Conservation (phyloP, 2,113 vertebrate genomes). For the Cyanocitta stelleri region DNA sequence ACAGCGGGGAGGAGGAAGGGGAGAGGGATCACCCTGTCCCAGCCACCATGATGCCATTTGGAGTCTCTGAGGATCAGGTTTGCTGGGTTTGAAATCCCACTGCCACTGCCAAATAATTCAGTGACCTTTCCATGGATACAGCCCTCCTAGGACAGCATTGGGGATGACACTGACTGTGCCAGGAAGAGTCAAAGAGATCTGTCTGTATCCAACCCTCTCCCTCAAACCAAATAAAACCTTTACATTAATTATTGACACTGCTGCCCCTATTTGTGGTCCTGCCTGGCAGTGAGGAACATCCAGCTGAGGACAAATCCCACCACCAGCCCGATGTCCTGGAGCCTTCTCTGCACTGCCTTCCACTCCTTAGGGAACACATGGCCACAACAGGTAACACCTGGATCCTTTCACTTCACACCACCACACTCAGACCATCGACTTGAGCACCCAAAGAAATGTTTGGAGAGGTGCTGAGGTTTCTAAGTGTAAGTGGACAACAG, state of each 20-base stretch:
- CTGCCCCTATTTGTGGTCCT: neutral
- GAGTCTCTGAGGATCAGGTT: neutral
- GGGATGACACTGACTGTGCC: neutral
- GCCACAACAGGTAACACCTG: neutral
- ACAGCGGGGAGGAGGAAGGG: neutral
- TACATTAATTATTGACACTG: neutral
- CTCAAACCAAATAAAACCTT: neutral
- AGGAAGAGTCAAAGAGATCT: neutral
- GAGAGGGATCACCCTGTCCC: neutral
- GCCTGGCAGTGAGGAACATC: neutral
- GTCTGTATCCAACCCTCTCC: neutral
- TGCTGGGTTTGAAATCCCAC: neutral
- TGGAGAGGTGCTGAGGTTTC: neutral
- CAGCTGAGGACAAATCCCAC: neutral
- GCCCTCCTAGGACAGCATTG: neutral
- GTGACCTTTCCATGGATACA: neutral
- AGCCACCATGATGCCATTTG: neutral
- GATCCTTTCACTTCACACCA: neutral
- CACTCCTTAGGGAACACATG: neutral
- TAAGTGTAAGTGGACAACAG: fast-evolving
- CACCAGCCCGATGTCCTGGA: neutral
- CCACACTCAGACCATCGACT: fast-evolving
- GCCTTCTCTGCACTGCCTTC: neutral
- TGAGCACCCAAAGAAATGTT: neutral
- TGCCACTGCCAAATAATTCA: neutral